Percentiles rank a stretch among this genome's conserved stretches.
These are phyloP conservation scores for Nannospalax galili DNA, from an alignment of 2,113 vertebrate species.

Conservation along the genomic window DNA sequence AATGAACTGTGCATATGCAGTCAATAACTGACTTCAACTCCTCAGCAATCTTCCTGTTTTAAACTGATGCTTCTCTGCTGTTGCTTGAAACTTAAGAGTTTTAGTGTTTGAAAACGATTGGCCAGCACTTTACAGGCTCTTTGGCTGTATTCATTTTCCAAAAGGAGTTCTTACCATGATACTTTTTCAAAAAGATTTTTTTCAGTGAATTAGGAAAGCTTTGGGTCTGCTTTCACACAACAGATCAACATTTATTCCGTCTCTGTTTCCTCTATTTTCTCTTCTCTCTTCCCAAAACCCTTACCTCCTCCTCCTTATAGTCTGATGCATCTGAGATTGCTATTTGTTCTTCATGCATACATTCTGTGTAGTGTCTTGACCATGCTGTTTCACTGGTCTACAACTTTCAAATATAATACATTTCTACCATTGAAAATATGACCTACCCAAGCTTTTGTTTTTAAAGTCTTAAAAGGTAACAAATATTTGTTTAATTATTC, in stretches of 20 bases:
- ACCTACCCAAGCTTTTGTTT: background rate
- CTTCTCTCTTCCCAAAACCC: no score
- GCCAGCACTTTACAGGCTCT: background rate
- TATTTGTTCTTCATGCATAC: background rate
- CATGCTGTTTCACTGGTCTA: background rate
- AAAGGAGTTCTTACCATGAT: no score
- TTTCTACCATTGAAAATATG: background rate
- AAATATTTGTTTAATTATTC: background rate
- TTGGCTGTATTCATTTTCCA: background rate
- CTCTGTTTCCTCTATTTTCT: rapidly evolving
- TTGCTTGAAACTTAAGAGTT: slow-evolving; percentile 18
- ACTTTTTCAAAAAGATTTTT: background rate
- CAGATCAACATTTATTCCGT: background rate
- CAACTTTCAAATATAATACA: background rate
- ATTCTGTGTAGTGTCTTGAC: background rate
- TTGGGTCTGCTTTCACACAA: background rate
- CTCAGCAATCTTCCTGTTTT: slow-evolving; percentile 7
- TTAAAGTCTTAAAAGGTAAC: background rate
- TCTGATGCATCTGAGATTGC: background rate
- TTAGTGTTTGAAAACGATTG: background rate
- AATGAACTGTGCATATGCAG: background rate
- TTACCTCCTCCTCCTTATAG: background rate
- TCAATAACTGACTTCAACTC: background rate
- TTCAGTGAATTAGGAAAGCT: background rate
- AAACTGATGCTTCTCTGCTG: background rate